Base-by-base conservation (phyloP, 2,797 vertebrate species). In the Schizothorax lantsangensis region DNA sequence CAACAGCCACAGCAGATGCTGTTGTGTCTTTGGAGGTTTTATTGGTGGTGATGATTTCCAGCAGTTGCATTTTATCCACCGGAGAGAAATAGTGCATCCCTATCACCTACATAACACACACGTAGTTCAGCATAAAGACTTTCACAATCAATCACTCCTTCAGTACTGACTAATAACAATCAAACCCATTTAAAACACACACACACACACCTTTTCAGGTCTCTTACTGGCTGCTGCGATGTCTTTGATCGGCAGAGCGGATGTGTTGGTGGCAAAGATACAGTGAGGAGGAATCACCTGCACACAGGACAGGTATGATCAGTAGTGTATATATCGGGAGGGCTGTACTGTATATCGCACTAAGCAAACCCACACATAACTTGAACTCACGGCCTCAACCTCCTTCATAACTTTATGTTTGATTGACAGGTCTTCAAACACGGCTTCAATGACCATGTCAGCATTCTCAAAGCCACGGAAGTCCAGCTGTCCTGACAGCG, bases 21-120 rank as follows among this genome's bases (percentile, higher is more conserved):
- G 94, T 92, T 0, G 96, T 96, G 91, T 97, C 96, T 86, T 93
- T 94, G 0, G 96, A 96, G 0, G 97, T 97, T 90, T 97, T 95
- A n/a, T 96, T 95, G 0, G 96, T 96, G 62, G 95, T 97, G 93
- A 97, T 95, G 87, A 97, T 96, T 91, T 97, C 97, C 80, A 97
- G 92, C 30, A 97, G 91, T 92, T 97, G 96, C 97, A 97, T 97
- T 90, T 94, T 97, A 89, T 97, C 97, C 45, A 97, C 96, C 0
- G 96, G 97, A 45, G 96, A 97, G 93, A 97, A 97, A 91, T 97
- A 96, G 91, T 97, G 97, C 94, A 97, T 97, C 64, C 96, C 97
- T 0, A 97, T 93, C 80, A 97, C 96, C 96, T 97, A 89, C 10
- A 83, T 71, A 17, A 77, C 83, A 89, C 40, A 88, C 73, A 43